Conservation (phyloP, 2,113 vertebrate genomes). For the Xenopus tropicalis region DNA sequence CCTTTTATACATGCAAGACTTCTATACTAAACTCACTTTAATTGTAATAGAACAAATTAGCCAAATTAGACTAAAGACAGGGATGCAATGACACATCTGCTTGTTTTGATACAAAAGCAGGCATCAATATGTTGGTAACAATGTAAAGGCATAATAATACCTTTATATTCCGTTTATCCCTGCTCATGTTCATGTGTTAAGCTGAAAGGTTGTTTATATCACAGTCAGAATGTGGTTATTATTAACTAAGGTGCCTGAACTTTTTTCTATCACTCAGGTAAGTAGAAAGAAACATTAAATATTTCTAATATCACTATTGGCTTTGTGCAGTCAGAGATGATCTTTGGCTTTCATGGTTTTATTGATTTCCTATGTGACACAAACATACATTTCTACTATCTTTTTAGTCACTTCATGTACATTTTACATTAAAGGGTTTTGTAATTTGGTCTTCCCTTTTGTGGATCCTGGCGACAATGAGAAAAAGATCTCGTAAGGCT, state of each 20-base stretch:
- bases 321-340: conserved; percentile 23
- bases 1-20: conserved; percentile 60
- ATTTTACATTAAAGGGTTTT: conserved; percentile 18
- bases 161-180: conserved; percentile 63
- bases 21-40: conserved; percentile 38
- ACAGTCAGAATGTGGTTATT: conserved; percentile 71
- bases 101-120: conserved; percentile 34
- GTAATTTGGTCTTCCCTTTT: conserved; percentile 1
- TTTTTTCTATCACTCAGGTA: conserved; percentile 81
- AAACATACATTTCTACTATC: conserved; percentile 18
- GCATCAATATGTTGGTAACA: conserved; percentile 5
- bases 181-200: conserved; percentile 63
- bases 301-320: conserved; percentile 47
- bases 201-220: conserved; percentile 65
- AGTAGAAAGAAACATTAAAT: conserved; percentile 62
- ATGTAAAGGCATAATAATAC: conserved; percentile 51
- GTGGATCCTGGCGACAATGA: conserved; percentile 1
- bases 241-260: conserved; percentile 79
- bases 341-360: conserved; percentile 19
- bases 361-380: neutral
- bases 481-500: too few species aligned
- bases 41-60: conserved; percentile 40
- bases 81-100: conserved; percentile 12
- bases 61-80: conserved; percentile 22
- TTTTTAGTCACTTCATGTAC: conserved; percentile 10